A percentile compares a stretch with the other conserved stretches of the same genome.
Evolutionary conservation across 2,113 vertebrate genomes (phyloP).

Genomic region (Taxidea taxus): DNA sequence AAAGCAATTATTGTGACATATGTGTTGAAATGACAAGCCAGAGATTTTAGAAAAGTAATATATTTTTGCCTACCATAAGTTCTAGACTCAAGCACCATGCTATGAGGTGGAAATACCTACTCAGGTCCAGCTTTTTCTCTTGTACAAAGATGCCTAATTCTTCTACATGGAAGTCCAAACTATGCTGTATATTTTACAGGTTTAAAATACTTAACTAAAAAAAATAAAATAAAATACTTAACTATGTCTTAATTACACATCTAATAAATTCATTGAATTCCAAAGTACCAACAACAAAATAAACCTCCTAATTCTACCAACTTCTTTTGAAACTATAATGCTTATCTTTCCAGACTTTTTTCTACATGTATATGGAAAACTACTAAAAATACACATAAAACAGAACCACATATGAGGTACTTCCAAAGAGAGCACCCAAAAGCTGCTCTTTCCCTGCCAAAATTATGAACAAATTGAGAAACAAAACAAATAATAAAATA

Average conservation of each 20-base stretch:
- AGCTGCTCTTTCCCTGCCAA: neutral
- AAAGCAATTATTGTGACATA: neutral
- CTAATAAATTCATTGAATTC: neutral
- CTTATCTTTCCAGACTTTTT: neutral
- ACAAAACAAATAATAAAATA: slow-evolving; percentile 14
- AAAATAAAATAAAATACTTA: slow-evolving; percentile 35
- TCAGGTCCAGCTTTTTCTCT: neutral
- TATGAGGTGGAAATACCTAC: neutral
- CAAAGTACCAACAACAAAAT: neutral
- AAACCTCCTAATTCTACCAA: neutral
- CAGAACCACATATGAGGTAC: neutral
- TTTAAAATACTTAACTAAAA: slow-evolving; percentile 13
- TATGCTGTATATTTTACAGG: neutral
- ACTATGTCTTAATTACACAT: neutral
- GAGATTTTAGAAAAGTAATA: neutral
- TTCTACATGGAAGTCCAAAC: neutral
- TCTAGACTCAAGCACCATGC: neutral
- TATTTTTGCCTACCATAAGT: neutral
- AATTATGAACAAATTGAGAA: neutral
- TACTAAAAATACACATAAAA: neutral
- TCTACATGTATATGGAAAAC: neutral
- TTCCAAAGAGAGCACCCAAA: neutral
- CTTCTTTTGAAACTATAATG: neutral
- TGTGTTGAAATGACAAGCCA: neutral
- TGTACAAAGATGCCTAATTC: neutral